phyloP scores from a whole-genome alignment of 2,113 vertebrate genomes.

The Malaclemys terrapin region DNA sequence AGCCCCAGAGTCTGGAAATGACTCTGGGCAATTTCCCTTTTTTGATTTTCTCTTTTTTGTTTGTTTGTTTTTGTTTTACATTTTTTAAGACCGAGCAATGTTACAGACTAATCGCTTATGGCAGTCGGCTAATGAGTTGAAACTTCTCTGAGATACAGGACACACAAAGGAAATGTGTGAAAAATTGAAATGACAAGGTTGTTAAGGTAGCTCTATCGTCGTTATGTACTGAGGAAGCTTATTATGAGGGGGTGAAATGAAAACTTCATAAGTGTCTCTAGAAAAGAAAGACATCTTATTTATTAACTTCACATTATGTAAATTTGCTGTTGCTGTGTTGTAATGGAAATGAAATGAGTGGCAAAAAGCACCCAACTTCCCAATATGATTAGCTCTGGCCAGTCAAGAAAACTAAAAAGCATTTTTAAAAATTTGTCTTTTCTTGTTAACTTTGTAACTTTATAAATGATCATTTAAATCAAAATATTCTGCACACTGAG shows the following conservation, averaged over 20 bases:
- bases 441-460: conserved; percentile 53
- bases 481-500: conserved; percentile 40
- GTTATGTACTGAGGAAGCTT: conserved; percentile 50
- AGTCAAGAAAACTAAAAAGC: conserved; percentile 55
- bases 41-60: background rate
- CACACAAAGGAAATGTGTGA: conserved; percentile 58
- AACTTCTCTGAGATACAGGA: conserved; percentile 43
- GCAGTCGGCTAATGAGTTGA: conserved; percentile 70
- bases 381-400: background rate
- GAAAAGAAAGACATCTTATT: background rate
- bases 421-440: conserved; percentile 59
- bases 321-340: background rate
- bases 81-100: conserved; percentile 30
- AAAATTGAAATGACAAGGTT: conserved; percentile 72
- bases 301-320: background rate
- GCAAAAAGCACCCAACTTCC: conserved; percentile 44
- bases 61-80: background rate
- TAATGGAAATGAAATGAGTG: conserved; percentile 52
- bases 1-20: background rate
- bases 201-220: conserved; percentile 61
- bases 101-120: conserved; percentile 62
- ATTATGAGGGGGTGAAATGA: conserved; percentile 53
- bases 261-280: conserved; percentile 56
- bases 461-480: conserved; percentile 59
- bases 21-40: background rate